These are phyloP conservation scores for Drosophila tristis DNA, from an alignment of 1,140 invertebrate species.

Conservation along the genomic window DNA sequence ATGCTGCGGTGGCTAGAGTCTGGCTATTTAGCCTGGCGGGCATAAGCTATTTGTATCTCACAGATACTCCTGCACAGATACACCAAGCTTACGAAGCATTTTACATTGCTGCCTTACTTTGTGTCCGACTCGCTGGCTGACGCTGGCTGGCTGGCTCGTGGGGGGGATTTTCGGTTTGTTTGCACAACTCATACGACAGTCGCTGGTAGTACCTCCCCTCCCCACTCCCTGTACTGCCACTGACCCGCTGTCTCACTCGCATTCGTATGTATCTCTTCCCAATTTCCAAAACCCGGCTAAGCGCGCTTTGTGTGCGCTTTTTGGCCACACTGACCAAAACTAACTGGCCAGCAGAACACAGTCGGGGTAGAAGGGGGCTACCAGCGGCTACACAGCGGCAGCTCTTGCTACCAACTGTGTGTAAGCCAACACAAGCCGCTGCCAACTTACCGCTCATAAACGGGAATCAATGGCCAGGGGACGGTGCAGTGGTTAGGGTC, in stretches of 20 bases:
- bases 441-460: slow-evolving; percentile 51
- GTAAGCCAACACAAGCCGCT: slow-evolving; percentile 66
- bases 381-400: slow-evolving; percentile 19
- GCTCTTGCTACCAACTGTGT: slow-evolving; percentile 54
- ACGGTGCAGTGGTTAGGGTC: slow-evolving; percentile 33
- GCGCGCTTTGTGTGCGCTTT: slow-evolving; percentile 57
- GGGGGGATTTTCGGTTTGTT: slow-evolving; percentile 59
- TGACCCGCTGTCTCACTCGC: slow-evolving; percentile 44
- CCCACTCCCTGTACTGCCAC: slow-evolving; percentile 14
- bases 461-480: slow-evolving; percentile 48
- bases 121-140: slow-evolving; percentile 2
- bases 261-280: slow-evolving; percentile 49
- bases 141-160: slow-evolving; percentile 15
- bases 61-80: slow-evolving; percentile 34
- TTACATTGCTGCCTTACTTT: slow-evolving; percentile 43
- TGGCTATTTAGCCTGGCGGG: slow-evolving; percentile 24
- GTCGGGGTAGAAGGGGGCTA: slow-evolving; percentile 1
- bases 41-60: slow-evolving; percentile 64
- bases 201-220: background rate
- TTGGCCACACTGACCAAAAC: slow-evolving; percentile 69
- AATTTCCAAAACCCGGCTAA: slow-evolving; percentile 66
- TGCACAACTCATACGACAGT: slow-evolving; percentile 71
- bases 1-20: slow-evolving; percentile 9
- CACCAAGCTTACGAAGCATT: slow-evolving; percentile 29
- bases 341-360: slow-evolving; percentile 6